Base-by-base conservation (phyloP, 2,113 vertebrate species). In the Indri indri region DNA sequence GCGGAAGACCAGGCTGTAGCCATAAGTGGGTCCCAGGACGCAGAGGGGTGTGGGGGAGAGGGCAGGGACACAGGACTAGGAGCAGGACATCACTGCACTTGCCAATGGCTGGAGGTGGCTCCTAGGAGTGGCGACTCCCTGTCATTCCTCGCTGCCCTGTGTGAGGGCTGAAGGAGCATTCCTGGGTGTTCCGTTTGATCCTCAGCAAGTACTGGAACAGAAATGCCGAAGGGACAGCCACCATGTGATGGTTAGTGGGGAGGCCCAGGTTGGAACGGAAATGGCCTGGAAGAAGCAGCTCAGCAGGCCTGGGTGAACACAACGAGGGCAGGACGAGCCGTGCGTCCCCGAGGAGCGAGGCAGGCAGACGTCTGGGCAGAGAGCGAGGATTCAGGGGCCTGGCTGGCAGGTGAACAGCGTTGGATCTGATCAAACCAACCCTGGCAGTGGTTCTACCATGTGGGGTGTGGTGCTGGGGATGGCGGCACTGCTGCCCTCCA, bases 1-100 rank as follows among this genome's bases (percentile, higher is more conserved):
- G 18, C 47, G 17, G 30, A 30, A 11, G 61, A 42, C 47, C 7
- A 0, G 54, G 34, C 9, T 23, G 17, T 20, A 9, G 18, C 2
- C 23, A 3, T 13, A 8, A 4, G 5, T 8, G 42, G 14, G 32
- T 6, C 9, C 22, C 50, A 13, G 86, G 61, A n/a, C 14, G 68
- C 12, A 70, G n/a, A 18, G 45, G 25, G 61, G 61, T 3, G 23
- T 11, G 16, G 18, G n/a, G 37, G 27, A 0, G 1, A 1, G 6
- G 30, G 3, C n/a, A 54, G n/a, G 27, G 13, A 20, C 17, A 23
- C 5, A 17, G 68, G 50, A 2, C 16, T 6, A 9, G 22, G 13
- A 37, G 54, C 9, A n/a, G 57, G n/a, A 7, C 1, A 17, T 11
- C 18, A 4, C 40, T 10, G 40, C 7, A 34, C 8, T 45, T 17